These are phyloP conservation scores for Apamea crenata DNA, from an alignment of 2,888 invertebrate species.

Conservation along the genomic window DNA sequence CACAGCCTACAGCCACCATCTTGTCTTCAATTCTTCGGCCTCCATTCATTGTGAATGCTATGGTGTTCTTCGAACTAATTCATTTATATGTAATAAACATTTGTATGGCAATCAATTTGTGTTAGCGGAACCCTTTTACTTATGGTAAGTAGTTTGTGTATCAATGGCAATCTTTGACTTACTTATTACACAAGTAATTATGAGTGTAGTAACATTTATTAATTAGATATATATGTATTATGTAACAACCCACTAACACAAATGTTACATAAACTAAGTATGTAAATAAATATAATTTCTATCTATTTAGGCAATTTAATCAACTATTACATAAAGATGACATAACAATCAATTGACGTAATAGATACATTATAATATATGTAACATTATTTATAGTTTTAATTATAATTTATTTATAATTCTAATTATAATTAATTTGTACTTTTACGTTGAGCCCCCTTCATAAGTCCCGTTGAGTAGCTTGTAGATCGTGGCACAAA, in stretches of 20 bases:
- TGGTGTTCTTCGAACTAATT: not conserved
- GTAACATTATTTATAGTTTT: slow-evolving; percentile 28
- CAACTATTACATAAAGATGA: slow-evolving; percentile 22
- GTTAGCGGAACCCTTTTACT: not conserved
- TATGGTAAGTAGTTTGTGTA: not conserved
- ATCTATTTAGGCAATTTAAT: slow-evolving; percentile 14
- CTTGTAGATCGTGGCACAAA: slow-evolving; percentile 31
- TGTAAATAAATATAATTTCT: slow-evolving; percentile 19
- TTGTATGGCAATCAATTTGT: slow-evolving; percentile 11
- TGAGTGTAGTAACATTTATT: slow-evolving; percentile 3
- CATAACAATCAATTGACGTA: slow-evolving; percentile 9
- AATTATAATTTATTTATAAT: slow-evolving; percentile 6
- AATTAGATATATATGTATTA: not conserved
- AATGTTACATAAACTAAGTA: slow-evolving; percentile 32
- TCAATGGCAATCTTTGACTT: slow-evolving; percentile 12
- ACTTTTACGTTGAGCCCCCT: slow-evolving; percentile 7
- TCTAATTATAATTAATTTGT: slow-evolving; percentile 2
- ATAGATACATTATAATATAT: not conserved
- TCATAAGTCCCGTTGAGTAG: slow-evolving; percentile 33
- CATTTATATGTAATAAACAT: not conserved
- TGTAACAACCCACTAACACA: slow-evolving; percentile 33
- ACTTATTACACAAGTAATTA: not conserved
- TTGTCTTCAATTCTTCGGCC: not conserved
- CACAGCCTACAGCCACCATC: not conserved
- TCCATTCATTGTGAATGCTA: not conserved